Evolutionary conservation across 2,797 vertebrate species (phyloP).

Genomic region (Rousettus madagascariensis): DNA sequence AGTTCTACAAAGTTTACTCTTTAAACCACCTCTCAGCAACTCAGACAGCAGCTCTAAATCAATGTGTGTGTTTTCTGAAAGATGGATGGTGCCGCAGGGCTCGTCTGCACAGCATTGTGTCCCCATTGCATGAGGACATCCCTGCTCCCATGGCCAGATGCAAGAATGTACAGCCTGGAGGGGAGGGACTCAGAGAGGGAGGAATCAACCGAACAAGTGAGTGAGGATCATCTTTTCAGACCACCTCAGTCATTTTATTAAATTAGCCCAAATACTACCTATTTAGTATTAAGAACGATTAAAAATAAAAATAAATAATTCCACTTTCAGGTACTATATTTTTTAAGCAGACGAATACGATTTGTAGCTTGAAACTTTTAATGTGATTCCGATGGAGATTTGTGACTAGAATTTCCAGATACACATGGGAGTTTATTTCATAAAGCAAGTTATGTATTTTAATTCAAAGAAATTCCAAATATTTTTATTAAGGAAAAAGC

Average conservation of each 20-base stretch:
- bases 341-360: constrained; percentile 5
- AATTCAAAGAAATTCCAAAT: not conserved
- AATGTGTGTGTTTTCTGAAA: not conserved
- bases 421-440: constrained; percentile 14
- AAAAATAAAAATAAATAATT: not conserved
- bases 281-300: not conserved
- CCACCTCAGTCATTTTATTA: not conserved
- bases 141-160: not conserved
- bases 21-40: not conserved
- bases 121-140: not conserved
- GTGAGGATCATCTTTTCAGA: not conserved
- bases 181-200: not conserved
- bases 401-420: constrained; percentile 41
- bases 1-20: not conserved
- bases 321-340: not conserved
- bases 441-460: constrained; percentile 36
- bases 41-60: not conserved
- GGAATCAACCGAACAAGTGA: not conserved
- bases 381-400: not conserved
- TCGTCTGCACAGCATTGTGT: not conserved
- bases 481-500: constrained; percentile 3
- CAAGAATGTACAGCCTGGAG: not conserved
- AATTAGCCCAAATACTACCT: not conserved
- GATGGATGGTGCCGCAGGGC: not conserved
- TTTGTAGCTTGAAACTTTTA: not conserved